Conservation (phyloP, 2,797 vertebrate genomes). For the Periophthalmus magnuspinnatus region DNA sequence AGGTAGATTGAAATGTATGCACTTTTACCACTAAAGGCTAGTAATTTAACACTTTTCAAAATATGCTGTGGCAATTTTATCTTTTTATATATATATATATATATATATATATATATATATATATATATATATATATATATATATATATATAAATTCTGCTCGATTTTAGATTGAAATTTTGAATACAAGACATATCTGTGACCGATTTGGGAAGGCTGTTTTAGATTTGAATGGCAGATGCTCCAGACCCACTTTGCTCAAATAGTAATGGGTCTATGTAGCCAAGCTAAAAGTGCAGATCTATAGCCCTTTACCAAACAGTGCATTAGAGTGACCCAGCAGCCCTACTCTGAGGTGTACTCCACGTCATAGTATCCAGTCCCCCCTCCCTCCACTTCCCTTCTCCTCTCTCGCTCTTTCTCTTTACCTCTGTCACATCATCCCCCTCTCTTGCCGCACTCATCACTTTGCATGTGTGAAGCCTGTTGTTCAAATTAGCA, state of each 20-base stretch:
- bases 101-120: too few species aligned
- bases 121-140: too few species aligned
- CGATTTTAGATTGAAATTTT: neutral
- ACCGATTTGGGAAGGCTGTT: neutral
- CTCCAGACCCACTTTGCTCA: neutral
- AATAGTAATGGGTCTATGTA: neutral
- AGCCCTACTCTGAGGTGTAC: constrained; percentile 23
- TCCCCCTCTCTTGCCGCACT: constrained; percentile 46
- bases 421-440: constrained; percentile 35
- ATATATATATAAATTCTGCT: neutral
- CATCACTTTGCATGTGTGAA: neutral
- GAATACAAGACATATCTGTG: neutral
- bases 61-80: too few species aligned
- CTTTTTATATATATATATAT: too few species aligned
- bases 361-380: constrained; percentile 16
- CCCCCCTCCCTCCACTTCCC: constrained; percentile 26
- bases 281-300: neutral
- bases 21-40: too few species aligned
- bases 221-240: neutral
- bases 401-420: too few species aligned
- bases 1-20: too few species aligned
- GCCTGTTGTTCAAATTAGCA: constrained; percentile 52
- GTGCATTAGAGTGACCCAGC: constrained; percentile 6
- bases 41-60: too few species aligned
- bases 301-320: neutral